phyloP scores from a whole-genome alignment of 2,113 vertebrate species.

The Calcarius ornatus region DNA sequence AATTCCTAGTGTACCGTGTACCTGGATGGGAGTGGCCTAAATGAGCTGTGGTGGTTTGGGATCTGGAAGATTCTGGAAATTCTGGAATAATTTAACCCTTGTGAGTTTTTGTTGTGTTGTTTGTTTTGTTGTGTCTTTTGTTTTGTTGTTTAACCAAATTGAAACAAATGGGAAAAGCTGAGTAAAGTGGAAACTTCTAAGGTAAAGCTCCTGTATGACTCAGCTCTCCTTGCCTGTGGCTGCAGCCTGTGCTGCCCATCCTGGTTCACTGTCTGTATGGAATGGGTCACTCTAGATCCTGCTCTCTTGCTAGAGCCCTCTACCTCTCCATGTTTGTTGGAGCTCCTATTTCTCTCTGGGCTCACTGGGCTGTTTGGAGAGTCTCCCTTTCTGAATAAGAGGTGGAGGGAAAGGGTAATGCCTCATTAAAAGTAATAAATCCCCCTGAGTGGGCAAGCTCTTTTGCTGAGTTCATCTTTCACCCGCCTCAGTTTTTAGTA shows the following conservation, averaged over 20 bases:
- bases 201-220: not conserved
- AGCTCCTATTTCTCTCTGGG: not conserved
- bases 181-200: not conserved
- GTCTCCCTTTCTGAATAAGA: not conserved
- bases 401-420: not conserved
- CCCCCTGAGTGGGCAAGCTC: not conserved
- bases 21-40: not conserved
- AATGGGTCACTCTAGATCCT: not conserved
- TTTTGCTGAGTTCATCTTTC: not conserved
- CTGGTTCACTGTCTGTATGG: not conserved
- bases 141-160: not conserved
- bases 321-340: accelerated
- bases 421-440: not conserved
- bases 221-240: not conserved
- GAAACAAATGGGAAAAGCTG: not conserved
- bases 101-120: not conserved
- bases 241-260: not conserved
- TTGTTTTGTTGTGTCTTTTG: not conserved
- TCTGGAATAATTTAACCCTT: not conserved
- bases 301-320: not conserved
- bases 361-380: not conserved
- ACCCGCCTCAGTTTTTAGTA: not conserved
- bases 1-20: not conserved
- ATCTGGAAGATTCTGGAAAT: not conserved
- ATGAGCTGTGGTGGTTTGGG: not conserved